Evolutionary conservation across 2,888 invertebrate genomes (phyloP).

Genomic region (Plagiodera versicolora): DNA sequence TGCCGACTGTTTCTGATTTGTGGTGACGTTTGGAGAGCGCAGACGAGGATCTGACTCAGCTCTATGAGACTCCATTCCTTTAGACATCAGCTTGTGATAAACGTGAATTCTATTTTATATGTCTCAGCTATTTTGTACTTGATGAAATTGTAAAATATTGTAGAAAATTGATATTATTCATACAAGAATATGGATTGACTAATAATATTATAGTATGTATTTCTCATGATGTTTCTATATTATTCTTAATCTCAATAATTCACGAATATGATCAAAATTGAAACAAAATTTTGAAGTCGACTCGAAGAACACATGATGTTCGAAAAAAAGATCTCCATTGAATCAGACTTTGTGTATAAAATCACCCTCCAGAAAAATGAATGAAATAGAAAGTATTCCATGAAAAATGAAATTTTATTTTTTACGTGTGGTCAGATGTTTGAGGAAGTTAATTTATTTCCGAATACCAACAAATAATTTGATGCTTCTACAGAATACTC

Average conservation of each 20-base stretch:
- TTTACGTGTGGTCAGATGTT: too few relatives aligned
- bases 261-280: too few relatives aligned
- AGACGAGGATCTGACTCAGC: conserved; percentile 57
- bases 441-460: too few relatives aligned
- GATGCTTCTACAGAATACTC: too few relatives aligned
- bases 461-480: too few relatives aligned
- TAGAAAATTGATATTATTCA: conserved; percentile 25
- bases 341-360: too few relatives aligned
- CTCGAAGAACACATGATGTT: too few relatives aligned
- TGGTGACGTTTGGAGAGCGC: conserved; percentile 69
- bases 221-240: background rate
- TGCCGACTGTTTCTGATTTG: conserved; percentile 65
- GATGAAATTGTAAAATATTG: conserved; percentile 37
- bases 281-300: too few relatives aligned
- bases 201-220: conserved; percentile 12
- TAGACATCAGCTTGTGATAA: conserved; percentile 31
- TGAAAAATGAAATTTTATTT: too few relatives aligned
- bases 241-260: background rate
- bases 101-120: conserved; percentile 39
- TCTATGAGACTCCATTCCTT: conserved; percentile 50
- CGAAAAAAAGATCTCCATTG: too few relatives aligned
- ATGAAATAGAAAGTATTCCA: too few relatives aligned
- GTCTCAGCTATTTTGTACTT: conserved; percentile 42
- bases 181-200: conserved; percentile 1
- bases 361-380: too few relatives aligned